Base-by-base conservation (phyloP, 2,113 vertebrate genomes). In the Toxostoma redivivum region DNA sequence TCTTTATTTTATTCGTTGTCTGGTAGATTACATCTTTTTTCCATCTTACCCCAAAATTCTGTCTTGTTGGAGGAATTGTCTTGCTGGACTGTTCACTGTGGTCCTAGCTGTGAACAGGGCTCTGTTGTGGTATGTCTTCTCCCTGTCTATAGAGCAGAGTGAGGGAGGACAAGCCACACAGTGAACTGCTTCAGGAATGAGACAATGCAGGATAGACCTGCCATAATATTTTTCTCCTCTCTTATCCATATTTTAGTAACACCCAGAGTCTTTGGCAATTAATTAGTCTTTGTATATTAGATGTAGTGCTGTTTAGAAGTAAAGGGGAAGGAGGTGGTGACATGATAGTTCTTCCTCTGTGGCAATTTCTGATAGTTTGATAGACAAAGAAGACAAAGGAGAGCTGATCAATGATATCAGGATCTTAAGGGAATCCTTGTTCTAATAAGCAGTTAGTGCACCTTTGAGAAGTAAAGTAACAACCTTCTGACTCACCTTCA, bases 201-300 rank as follows among this genome's bases (percentile, higher is more conserved):
- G 54, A 60, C 27, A 4, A 21, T 24, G 38, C 50, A 5, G 24
- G 50, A 35, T 0, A 7, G 15, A 7, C 10, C 61, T 78, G 72
- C 50, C 6, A 0, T 7, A 24, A 30, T 15, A 4, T 11, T 50
- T 14, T 30, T 21, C 15, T 61, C 15, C 37, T 73, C 44, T 42
- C 23, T 20, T 45, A 13, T 2, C 45, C 1, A 1, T 19, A 6
- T 23, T 38, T 47, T 28, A 42, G 37, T n/a, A n/a, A 67, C 1
- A 5, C 27, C 7, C 38, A 3, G 33, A 23, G 47, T 28, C 51
- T 47, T 65, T n/a, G 35, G 54, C 35, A 35, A 6, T 44, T 5
- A 47, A 31, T 50, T 27, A 11, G 15, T 51, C 35, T 76, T 47
- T 65, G 14, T 37, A 2, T 54, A 4, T 40, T 53, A 15, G 42